Percentiles rank a stretch among this genome's conserved stretches.
phyloP scores from a whole-genome alignment of 64 coral and sea anemone genomes.

The Pocillopora verrucosa region DNA sequence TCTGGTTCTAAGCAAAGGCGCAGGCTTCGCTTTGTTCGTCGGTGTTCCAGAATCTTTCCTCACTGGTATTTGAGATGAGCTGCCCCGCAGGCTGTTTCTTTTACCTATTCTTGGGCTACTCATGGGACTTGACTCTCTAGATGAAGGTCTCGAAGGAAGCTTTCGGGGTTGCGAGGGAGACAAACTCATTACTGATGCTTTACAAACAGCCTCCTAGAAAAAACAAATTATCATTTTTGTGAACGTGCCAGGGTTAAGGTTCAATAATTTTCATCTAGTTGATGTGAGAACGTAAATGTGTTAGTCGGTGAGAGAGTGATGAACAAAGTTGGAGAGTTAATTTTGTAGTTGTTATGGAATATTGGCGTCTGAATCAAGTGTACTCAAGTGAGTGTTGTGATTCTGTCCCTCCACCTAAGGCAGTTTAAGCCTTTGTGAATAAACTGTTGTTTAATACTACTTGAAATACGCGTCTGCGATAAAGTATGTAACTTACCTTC shows the following conservation, averaged over 20 bases:
- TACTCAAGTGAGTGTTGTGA: neutral
- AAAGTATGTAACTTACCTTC: neutral
- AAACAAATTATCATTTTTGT: neutral
- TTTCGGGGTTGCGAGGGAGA: conserved; percentile 1
- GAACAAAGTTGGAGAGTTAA: neutral
- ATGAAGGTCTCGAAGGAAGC: neutral
- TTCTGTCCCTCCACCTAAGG: neutral
- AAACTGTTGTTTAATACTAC: neutral
- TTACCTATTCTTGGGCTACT: neutral
- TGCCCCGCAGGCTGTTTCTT: neutral
- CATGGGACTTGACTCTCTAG: neutral
- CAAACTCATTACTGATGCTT: neutral
- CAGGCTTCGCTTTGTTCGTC: neutral
- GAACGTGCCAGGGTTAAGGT: neutral
- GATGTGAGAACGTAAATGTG: neutral
- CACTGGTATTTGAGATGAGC: conserved; percentile 27
- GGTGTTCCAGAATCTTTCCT: neutral
- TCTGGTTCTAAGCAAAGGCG: conserved; percentile 24
- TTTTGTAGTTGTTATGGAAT: neutral
- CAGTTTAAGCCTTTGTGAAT: neutral
- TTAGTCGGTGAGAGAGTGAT: neutral
- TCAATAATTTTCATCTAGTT: neutral
- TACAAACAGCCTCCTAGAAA: neutral
- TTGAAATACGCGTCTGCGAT: neutral
- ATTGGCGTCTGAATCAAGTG: neutral